These are phyloP conservation scores for Poeciliopsis infans DNA, from an alignment of 2,797 vertebrate species.

Conservation along the genomic window DNA sequence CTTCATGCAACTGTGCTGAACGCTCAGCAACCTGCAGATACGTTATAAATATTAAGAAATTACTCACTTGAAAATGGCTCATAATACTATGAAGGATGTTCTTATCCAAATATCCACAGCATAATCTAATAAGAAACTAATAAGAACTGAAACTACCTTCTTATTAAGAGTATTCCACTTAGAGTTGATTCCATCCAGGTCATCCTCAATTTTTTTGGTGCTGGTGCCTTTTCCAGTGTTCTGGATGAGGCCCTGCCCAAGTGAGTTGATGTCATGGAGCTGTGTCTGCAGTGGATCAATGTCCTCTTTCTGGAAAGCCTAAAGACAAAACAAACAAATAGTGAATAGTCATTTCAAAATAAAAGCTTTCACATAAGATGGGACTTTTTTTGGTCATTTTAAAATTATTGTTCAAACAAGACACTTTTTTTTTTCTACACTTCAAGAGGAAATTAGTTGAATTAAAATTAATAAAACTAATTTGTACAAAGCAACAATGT, in stretches of 20 bases:
- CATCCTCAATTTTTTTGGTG: slow-evolving; percentile 88
- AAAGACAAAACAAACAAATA: slow-evolving; percentile 46
- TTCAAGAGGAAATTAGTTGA: not conserved
- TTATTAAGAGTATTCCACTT: slow-evolving; percentile 98
- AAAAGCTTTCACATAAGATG: not conserved
- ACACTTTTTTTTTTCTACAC: not conserved
- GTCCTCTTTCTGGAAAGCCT: slow-evolving; percentile 96
- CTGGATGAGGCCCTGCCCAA: slow-evolving; percentile 94
- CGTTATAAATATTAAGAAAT: slow-evolving; percentile 46
- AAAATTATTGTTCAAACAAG: not conserved
- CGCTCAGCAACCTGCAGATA: slow-evolving; percentile 91
- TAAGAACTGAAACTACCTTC: slow-evolving; percentile 82
- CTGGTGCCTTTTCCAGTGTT: slow-evolving; percentile 89
- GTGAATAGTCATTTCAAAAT: not conserved
- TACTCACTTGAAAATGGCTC: slow-evolving; percentile 29
- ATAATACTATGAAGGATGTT: slow-evolving; percentile 9
- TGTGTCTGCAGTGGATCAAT: slow-evolving; percentile 91
- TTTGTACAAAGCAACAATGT: not conserved
- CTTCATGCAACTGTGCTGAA: slow-evolving; percentile 94
- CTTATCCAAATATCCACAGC: slow-evolving; percentile 10
- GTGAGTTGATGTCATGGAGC: slow-evolving; percentile 91
- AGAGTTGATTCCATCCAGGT: slow-evolving; percentile 88
- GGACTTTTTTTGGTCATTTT: not conserved
- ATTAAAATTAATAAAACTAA: not conserved
- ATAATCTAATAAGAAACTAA: not conserved